Base-by-base conservation (phyloP, 2,113 vertebrate genomes). In the Canis aureus region DNA sequence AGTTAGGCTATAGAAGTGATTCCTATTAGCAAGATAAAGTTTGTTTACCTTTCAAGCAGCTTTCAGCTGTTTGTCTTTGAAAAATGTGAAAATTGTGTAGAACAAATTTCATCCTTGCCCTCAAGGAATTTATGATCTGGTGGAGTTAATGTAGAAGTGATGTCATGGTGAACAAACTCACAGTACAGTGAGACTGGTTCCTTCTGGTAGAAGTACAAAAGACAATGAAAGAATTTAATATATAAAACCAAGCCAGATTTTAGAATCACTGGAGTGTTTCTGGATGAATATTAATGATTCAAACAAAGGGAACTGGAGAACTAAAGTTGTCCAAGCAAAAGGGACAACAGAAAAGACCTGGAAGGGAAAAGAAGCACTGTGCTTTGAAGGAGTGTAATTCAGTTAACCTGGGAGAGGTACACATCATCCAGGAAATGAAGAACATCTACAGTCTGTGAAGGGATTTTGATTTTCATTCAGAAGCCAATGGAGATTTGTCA, bases 1-100 rank as follows among this genome's bases (percentile, higher is more conserved):
- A 29, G 3, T 81, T 73, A 87, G n/a, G 1, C 2, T 62, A 43
- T 43, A 49, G 16, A 49, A 89, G 51, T 85, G 8, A 67, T 49
- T 81, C 27, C 13, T 49, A 59, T 91, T 86, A 86, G 11, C 4
- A 62, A 89, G 16, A 38, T 81, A 93, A 88, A 90, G 32, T 38
- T 64, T 64, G 22, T 85, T 85, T 85, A 82, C 60, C 51, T 67
- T 89, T 69, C 67, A 69, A 35, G 35, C 32, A 2, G 32, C 17
- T 69, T 69, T 80, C 13, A 74, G 20, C 55, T 38, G 0, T 73
- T 23, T 16, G 0, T 32, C 3, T 73, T 59, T 94, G 49, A 29
- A 91, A 97, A 91, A 71, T 66, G n/a, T 13, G 55, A 55, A 67
- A 64, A 9, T 89, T 71, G 8, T 12, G 11, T 74, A 55, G 53